These are phyloP conservation scores for Alectoris magna DNA, from an alignment of 2,797 vertebrate genomes.

Conservation along the genomic window DNA sequence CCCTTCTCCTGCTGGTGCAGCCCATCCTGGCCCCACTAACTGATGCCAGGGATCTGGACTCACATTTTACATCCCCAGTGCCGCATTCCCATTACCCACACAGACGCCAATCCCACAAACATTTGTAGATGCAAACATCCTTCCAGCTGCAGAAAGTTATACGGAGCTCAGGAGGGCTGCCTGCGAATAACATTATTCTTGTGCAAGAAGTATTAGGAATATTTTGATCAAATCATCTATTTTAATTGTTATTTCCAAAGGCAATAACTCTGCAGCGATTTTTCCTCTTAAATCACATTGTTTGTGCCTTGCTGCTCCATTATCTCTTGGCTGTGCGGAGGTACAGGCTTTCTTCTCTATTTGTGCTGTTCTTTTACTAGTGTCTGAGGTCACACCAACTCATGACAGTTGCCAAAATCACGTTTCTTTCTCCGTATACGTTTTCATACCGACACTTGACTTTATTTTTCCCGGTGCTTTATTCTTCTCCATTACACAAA, in stretches of 20 bases:
- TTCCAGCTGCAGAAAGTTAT: not conserved
- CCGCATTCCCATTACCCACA: not conserved
- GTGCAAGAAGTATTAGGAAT: not conserved
- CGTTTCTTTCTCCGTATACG: slow-evolving; percentile 22
- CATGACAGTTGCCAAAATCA: slow-evolving; percentile 47
- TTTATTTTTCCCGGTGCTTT: slow-evolving; percentile 49
- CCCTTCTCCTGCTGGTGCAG: not conserved
- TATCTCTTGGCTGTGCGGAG: slow-evolving; percentile 32
- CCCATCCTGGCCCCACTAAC: not conserved
- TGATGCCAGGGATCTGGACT: fast-evolving
- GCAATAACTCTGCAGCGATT: not conserved
- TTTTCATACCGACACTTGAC: slow-evolving; percentile 55
- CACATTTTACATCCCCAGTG: fast-evolving
- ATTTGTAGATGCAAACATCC: not conserved
- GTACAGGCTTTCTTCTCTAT: not conserved
- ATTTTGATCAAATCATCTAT: slow-evolving; percentile 16
- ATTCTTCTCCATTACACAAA: slow-evolving; percentile 36
- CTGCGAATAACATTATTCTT: not conserved
- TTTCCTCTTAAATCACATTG: not conserved
- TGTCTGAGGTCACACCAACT: slow-evolving; percentile 55
- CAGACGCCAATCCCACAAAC: not conserved
- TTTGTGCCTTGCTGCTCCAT: slow-evolving; percentile 22
- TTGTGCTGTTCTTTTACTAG: slow-evolving; percentile 37
- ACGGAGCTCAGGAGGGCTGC: not conserved
- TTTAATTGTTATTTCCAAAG: slow-evolving; percentile 55